These are phyloP conservation scores for Arnoldichthys spilopterus DNA, from an alignment of 2,797 vertebrate species.

Conservation along the genomic window DNA sequence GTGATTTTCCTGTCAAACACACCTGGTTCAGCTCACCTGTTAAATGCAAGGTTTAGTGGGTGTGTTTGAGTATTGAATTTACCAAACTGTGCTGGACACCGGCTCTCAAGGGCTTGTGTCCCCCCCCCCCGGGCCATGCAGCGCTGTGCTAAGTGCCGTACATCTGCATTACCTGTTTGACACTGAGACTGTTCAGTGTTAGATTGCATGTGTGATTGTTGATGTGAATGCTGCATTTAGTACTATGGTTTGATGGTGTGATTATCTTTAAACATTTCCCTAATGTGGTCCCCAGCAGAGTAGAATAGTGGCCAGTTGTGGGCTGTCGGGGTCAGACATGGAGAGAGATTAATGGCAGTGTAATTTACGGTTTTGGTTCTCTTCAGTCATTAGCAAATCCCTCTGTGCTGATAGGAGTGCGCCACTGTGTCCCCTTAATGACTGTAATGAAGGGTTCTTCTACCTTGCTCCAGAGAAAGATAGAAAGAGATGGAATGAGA, in stretches of 20 bases:
- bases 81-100: too few species aligned
- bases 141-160: neutral
- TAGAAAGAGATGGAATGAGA: neutral
- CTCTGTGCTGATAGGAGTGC: conserved; percentile 26
- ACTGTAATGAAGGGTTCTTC: conserved; percentile 40
- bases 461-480: neutral
- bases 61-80: too few species aligned
- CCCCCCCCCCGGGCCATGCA: too few species aligned
- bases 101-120: too few species aligned
- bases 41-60: too few species aligned
- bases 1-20: too few species aligned
- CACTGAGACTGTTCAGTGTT: neutral
- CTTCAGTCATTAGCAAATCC: conserved; percentile 38
- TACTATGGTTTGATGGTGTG: neutral
- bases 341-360: conserved; percentile 14
- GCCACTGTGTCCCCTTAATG: conserved; percentile 37
- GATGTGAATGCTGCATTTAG: neutral
- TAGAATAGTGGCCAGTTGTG: neutral
- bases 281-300: neutral
- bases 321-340: conserved; percentile 1
- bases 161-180: neutral
- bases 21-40: too few species aligned
- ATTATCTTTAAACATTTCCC: neutral
- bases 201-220: conserved; percentile 18
- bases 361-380: conserved; percentile 39